phyloP scores from a whole-genome alignment of 2,888 invertebrate genomes.

The Monopis laevigella region DNA sequence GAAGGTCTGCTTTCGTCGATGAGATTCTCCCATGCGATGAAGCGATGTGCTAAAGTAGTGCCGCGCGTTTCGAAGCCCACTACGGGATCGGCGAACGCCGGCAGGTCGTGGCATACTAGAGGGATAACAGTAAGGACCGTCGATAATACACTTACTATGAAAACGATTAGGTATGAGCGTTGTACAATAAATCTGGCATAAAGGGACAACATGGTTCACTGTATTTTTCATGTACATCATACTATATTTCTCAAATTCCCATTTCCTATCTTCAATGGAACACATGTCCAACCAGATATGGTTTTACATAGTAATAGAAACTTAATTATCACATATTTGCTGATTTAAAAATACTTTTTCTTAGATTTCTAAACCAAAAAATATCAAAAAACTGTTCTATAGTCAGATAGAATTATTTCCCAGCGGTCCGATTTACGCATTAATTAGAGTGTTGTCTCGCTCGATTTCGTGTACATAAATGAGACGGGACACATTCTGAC shows the following conservation, averaged over 20 bases:
- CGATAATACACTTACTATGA: constrained; percentile 43
- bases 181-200: constrained; percentile 62
- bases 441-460: no score
- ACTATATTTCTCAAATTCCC: constrained; percentile 31
- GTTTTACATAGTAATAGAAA: no score
- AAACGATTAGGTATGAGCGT: constrained; percentile 51
- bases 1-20: constrained; percentile 76
- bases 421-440: no score
- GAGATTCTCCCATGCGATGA: constrained; percentile 87
- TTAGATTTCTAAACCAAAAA: no score
- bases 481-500: no score
- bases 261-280: constrained; percentile 30
- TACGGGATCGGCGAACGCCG: constrained; percentile 88
- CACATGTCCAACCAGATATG: constrained; percentile 30
- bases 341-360: no score
- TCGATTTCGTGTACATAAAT: no score
- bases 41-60: constrained; percentile 81
- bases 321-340: constrained; percentile 5
- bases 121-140: constrained; percentile 51
- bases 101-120: constrained; percentile 53
- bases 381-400: no score
- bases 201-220: constrained; percentile 47
- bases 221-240: constrained; percentile 41
- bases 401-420: no score
- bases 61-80: constrained; percentile 94